Percentiles rank a stretch among this genome's conserved stretches.
These are phyloP conservation scores for Atherix ibis DNA, from an alignment of 2,888 invertebrate genomes.

Conservation along the genomic window DNA sequence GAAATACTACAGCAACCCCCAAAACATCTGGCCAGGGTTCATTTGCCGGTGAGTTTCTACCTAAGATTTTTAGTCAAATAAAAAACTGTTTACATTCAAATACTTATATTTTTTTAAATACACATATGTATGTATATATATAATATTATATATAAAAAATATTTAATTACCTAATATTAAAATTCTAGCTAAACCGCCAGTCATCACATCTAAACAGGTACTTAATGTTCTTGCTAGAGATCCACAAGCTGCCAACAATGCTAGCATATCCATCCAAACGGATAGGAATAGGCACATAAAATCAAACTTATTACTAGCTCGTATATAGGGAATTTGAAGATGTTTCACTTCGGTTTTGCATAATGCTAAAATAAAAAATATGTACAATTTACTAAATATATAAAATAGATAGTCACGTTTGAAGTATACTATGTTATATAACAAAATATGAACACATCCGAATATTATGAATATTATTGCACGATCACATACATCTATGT, in stretches of 20 bases:
- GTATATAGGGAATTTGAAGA: constrained; percentile 31
- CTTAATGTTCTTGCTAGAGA: constrained; percentile 39
- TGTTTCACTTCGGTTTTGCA: constrained; percentile 28
- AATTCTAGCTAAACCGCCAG: constrained; percentile 37
- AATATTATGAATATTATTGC: too few relatives aligned
- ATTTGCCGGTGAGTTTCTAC: constrained; percentile 30
- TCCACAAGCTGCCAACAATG: constrained; percentile 37
- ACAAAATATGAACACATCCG: too few relatives aligned
- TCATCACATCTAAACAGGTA: constrained; percentile 40
- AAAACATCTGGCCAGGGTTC: constrained; percentile 43
- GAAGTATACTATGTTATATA: too few relatives aligned
- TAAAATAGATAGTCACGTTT: too few relatives aligned
- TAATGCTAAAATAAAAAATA: constrained; percentile 18
- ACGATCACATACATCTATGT: too few relatives aligned
- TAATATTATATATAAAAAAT: too few relatives aligned
- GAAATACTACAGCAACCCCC: constrained; percentile 38
- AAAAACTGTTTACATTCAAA: not conserved
- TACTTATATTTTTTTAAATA: not conserved
- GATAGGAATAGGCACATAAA: constrained; percentile 34
- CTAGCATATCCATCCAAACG: constrained; percentile 38
- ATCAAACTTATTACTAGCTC: constrained; percentile 33
- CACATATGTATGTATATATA: constrained; percentile 6
- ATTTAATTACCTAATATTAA: constrained; percentile 39
- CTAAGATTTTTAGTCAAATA: constrained; percentile 13
- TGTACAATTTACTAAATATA: not conserved